Evolutionary conservation across 2,797 vertebrate genomes (phyloP).

Genomic region (Dendrocincla tyrannina): DNA sequence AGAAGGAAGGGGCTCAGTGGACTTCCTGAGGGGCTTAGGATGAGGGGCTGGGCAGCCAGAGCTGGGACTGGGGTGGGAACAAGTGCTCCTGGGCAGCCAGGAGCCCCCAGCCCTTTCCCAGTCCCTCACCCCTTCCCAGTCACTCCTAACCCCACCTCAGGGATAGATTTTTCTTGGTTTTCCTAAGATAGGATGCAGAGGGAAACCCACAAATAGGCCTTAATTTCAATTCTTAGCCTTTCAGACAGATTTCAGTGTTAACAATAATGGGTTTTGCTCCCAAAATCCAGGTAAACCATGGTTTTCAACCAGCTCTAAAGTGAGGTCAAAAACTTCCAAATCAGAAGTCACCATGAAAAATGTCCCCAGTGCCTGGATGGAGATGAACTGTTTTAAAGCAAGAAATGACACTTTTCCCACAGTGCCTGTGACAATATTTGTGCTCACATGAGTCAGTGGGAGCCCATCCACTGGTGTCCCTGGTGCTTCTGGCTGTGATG

Average conservation of each 20-base stretch:
- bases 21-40: not conserved
- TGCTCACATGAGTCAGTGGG: accelerated
- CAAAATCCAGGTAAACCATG: not conserved
- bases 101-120: not conserved
- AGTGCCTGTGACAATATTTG: not conserved
- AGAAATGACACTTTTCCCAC: not conserved
- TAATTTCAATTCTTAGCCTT: not conserved
- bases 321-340: not conserved
- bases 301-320: not conserved
- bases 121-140: not conserved
- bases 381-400: not conserved
- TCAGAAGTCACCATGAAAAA: accelerated
- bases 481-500: accelerated
- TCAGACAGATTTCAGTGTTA: not conserved
- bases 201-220: not conserved
- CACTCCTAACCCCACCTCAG: not conserved
- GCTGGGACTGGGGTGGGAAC: not conserved
- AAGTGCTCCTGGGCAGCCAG: not conserved
- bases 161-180: not conserved
- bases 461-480: not conserved
- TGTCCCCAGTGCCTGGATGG: not conserved
- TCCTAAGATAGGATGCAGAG: not conserved
- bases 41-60: not conserved
- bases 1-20: not conserved
- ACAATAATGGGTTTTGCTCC: not conserved